Percentiles rank a stretch among this genome's conserved stretches.
Conservation (phyloP, 1,140 invertebrate genomes). For the Drosophila punjabiensis region DNA sequence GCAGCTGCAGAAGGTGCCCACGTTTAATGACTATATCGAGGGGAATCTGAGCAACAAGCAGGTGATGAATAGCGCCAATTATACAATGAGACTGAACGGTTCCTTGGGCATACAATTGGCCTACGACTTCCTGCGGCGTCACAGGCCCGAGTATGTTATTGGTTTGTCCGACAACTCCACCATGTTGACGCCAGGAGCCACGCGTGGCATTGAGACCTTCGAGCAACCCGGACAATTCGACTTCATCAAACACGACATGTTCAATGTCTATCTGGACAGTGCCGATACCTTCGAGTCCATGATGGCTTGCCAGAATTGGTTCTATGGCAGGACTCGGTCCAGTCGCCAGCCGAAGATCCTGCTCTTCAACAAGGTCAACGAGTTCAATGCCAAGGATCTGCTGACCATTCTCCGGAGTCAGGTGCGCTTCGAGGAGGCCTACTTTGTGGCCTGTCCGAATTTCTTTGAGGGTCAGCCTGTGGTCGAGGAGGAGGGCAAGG, state of each 20-base stretch:
- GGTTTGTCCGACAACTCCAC: constrained; percentile 48
- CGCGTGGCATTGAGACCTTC: constrained; percentile 86
- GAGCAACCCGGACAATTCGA: constrained; percentile 92
- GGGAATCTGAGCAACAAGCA: constrained; percentile 37
- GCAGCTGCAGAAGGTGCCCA: constrained; percentile 61
- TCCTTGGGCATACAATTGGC: constrained; percentile 94
- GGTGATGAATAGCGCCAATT: constrained; percentile 52
- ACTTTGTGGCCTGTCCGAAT: constrained; percentile 91
- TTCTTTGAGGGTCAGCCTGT: constrained; percentile 59
- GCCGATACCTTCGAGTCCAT: constrained; percentile 98
- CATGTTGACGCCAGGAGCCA: constrained; percentile 71
- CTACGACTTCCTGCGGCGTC: constrained; percentile 88
- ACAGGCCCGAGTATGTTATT: constrained; percentile 57
- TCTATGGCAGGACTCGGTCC: constrained; percentile 85
- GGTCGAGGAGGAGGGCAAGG: constrained; percentile 20
- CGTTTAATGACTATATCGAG: constrained; percentile 44
- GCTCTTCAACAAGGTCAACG: constrained; percentile 94
- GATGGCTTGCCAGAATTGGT: constrained; percentile 94
- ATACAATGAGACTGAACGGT: constrained; percentile 88
- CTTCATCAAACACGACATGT: constrained; percentile 86
- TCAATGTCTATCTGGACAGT: constrained; percentile 94
- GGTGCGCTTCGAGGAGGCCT: constrained; percentile 89
- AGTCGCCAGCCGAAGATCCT: constrained; percentile 87
- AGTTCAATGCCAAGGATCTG: constrained; percentile 89
- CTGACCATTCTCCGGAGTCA: constrained; percentile 87